Conservation (phyloP, 2,797 vertebrate species). For the Octomys mimax region DNA sequence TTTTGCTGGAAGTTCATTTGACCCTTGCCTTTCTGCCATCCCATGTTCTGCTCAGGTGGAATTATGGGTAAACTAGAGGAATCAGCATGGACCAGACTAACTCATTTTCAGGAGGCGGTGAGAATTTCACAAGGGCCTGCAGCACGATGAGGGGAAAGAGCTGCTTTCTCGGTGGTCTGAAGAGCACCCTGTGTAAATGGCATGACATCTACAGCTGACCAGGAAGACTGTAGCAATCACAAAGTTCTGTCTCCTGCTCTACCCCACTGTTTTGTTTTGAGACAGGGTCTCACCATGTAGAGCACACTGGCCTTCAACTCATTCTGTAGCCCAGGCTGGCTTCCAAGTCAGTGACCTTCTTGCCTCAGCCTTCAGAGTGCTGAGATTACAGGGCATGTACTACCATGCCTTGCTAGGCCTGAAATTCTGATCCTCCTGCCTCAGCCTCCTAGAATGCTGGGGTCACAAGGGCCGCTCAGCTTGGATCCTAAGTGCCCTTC, state of each 20-base stretch:
- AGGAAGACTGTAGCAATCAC: not conserved
- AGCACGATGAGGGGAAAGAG: not conserved
- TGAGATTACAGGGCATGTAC: not conserved
- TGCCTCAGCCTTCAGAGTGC: not conserved
- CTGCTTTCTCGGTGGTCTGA: not conserved
- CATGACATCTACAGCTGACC: not conserved
- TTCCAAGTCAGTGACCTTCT: not conserved
- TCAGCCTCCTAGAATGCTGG: not conserved
- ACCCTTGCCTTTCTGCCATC: not conserved
- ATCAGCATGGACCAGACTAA: not conserved
- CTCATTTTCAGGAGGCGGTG: not conserved
- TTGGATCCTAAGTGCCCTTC: not conserved
- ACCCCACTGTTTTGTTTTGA: not conserved
- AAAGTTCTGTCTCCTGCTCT: not conserved
- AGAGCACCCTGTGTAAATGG: not conserved
- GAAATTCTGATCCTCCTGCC: not conserved
- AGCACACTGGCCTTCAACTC: not conserved
- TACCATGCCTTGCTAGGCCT: not conserved
- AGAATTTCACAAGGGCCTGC: not conserved
- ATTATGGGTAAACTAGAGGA: too few relatives aligned
- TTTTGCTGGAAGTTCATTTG: not conserved
- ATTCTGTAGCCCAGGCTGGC: not conserved
- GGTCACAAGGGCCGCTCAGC: not conserved
- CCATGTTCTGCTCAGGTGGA: not conserved
- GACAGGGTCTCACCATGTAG: not conserved